Evolutionary conservation across 2,113 vertebrate genomes (phyloP).

Genomic region (Empidonax alnorum): DNA sequence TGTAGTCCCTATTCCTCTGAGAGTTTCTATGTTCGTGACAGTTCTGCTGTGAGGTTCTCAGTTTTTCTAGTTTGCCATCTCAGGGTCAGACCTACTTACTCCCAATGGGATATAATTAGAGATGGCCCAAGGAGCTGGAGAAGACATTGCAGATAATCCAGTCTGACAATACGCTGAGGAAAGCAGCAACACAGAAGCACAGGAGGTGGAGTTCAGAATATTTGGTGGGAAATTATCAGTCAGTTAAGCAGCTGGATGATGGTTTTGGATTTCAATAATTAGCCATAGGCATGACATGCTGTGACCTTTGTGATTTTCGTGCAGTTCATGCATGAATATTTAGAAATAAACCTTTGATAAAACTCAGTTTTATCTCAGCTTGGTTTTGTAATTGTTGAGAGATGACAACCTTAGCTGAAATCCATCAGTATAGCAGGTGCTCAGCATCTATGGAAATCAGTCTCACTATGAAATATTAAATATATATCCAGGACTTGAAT

Average conservation of each 20-base stretch:
- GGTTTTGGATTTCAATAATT: conserved; percentile 33
- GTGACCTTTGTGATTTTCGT: conserved; percentile 11
- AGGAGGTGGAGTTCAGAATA: conserved; percentile 20
- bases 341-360: conserved; percentile 32
- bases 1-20: neutral
- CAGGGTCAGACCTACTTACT: conserved; percentile 8
- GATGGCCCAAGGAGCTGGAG: conserved; percentile 49
- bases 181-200: neutral
- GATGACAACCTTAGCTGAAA: conserved; percentile 35
- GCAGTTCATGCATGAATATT: conserved; percentile 5
- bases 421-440: neutral
- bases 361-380: neutral
- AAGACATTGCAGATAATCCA: conserved; percentile 43
- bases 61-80: conserved; percentile 9
- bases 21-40: neutral
- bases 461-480: conserved; percentile 61
- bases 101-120: conserved; percentile 43
- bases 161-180: conserved; percentile 58
- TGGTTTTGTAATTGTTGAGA: conserved; percentile 9
- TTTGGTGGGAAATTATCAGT: conserved; percentile 16
- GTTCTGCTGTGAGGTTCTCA: neutral
- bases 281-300: neutral
- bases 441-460: conserved; percentile 54
- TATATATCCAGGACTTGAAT: conserved; percentile 1
- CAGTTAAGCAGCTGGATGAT: conserved; percentile 25